Evolutionary conservation across 2,888 invertebrate species (phyloP).

Genomic region (Microplitis deprimator): DNA sequence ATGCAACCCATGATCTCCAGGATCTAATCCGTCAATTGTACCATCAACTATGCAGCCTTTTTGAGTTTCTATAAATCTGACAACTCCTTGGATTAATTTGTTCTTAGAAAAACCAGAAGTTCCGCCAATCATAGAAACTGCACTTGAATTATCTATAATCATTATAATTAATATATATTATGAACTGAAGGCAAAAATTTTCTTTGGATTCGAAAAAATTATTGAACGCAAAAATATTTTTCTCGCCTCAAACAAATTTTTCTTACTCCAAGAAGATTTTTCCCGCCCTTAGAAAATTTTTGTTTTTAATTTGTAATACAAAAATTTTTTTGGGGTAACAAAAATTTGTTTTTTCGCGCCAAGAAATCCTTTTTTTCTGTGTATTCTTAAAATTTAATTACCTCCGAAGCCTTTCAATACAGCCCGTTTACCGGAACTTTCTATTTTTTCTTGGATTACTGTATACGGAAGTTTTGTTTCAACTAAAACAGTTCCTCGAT

Average conservation of each 20-base stretch:
- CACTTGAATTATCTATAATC: constrained; percentile 73
- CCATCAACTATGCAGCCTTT: constrained; percentile 84
- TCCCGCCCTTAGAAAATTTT: no score
- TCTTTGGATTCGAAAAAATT: no score
- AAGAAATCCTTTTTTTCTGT: background rate
- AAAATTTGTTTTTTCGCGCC: no score
- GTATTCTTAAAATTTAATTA: constrained; percentile 44
- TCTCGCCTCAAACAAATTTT: no score
- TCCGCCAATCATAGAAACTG: constrained; percentile 80
- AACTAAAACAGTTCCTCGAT: constrained; percentile 79
- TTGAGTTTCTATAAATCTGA: constrained; percentile 80
- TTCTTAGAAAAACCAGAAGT: constrained; percentile 71
- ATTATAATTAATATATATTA: constrained; percentile 5
- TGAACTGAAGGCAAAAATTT: background rate
- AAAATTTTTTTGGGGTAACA: no score
- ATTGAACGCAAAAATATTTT: no score
- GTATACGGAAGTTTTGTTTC: constrained; percentile 77
- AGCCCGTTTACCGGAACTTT: constrained; percentile 78
- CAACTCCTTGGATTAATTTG: constrained; percentile 78
- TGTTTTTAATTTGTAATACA: no score
- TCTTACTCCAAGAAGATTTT: no score
- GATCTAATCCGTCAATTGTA: constrained; percentile 83
- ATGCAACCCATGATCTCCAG: constrained; percentile 76
- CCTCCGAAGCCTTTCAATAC: constrained; percentile 88
- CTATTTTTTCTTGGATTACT: constrained; percentile 72